Percentiles rank a stretch among this genome's conserved stretches.
Evolutionary conservation across 2,888 invertebrate genomes (phyloP).

Genomic region (Blastobasis adustella): DNA sequence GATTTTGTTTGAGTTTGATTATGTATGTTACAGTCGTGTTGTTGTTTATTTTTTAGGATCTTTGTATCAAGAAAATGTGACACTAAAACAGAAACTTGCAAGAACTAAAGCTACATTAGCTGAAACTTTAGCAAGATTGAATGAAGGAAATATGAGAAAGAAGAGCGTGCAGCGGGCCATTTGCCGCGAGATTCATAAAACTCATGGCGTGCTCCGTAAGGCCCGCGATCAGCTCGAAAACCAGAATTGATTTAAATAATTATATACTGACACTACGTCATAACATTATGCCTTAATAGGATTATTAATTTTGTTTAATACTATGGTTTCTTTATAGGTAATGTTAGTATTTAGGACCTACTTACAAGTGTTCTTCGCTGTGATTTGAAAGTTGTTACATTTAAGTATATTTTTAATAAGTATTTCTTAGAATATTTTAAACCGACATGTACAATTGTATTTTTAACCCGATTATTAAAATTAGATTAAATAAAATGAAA

Average conservation of each 20-base stretch:
- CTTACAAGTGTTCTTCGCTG: neutral
- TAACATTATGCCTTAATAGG: too few relatives aligned
- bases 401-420: neutral
- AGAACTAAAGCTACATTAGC: slow-evolving; percentile 84
- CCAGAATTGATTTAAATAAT: slow-evolving; percentile 16
- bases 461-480: too few relatives aligned
- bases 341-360: neutral
- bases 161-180: slow-evolving; percentile 89
- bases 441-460: too few relatives aligned
- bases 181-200: slow-evolving; percentile 86
- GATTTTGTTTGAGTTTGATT: too few relatives aligned
- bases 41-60: slow-evolving; percentile 37
- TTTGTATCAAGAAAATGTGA: slow-evolving; percentile 78
- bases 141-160: slow-evolving; percentile 85
- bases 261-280: neutral
- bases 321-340: neutral
- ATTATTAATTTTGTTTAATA: neutral
- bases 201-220: slow-evolving; percentile 83
- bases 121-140: slow-evolving; percentile 84
- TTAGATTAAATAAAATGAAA: too few relatives aligned
- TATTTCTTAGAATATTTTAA: neutral
- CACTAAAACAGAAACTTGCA: slow-evolving; percentile 80
- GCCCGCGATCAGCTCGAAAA: slow-evolving; percentile 83
- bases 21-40: too few relatives aligned
- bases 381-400: neutral